Conservation (phyloP, 64 coral and sea anemone species). For the Pachyseris speciosa region DNA sequence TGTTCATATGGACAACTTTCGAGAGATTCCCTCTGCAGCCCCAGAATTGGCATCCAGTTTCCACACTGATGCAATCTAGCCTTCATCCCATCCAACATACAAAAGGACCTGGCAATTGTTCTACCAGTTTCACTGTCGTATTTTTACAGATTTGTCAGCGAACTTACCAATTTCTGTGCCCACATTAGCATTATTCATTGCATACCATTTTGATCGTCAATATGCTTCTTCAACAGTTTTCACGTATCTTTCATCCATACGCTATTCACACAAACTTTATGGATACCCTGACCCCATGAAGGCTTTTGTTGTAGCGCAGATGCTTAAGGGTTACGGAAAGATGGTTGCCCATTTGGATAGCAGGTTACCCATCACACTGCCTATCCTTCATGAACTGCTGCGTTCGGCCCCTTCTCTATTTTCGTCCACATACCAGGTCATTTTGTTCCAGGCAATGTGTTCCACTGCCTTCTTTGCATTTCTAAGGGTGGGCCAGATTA, state of each 20-base stretch:
- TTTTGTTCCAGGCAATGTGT: constrained; percentile 65
- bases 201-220: constrained; percentile 21
- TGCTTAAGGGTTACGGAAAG: constrained; percentile 54
- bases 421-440: constrained; percentile 18
- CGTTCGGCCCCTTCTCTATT: background rate
- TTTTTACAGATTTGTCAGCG: background rate
- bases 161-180: background rate
- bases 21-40: background rate
- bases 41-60: constrained; percentile 5
- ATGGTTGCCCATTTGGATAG: constrained; percentile 31
- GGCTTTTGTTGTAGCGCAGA: constrained; percentile 60
- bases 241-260: constrained; percentile 46
- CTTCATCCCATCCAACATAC: background rate
- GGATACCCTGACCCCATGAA: constrained; percentile 44
- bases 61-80: constrained; percentile 13
- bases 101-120: background rate
- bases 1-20: background rate
- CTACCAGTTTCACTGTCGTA: background rate
- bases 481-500: background rate
- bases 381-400: constrained; percentile 52
- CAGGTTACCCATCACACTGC: constrained; percentile 48
- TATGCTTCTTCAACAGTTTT: constrained; percentile 63
- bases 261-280: constrained; percentile 63
- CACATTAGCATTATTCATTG: constrained; percentile 28
- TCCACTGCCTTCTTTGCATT: background rate